Percentiles rank a stretch among this genome's conserved stretches.
phyloP scores from a whole-genome alignment of 2,113 vertebrate genomes.

The Gavia stellata region DNA sequence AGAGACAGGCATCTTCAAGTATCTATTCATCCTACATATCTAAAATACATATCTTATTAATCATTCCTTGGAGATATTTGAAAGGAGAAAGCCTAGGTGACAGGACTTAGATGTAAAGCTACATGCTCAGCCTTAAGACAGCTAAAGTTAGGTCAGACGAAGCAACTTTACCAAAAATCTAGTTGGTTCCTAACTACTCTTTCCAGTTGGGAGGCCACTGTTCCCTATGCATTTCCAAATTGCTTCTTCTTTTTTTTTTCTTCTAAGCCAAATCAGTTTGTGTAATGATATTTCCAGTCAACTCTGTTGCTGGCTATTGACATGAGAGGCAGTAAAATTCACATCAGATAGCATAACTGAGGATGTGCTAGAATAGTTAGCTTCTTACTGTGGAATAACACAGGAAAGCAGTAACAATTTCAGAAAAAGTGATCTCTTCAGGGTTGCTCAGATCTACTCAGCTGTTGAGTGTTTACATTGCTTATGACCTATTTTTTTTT shows the following conservation, averaged over 20 bases:
- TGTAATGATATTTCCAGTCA: not conserved
- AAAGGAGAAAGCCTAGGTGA: not conserved
- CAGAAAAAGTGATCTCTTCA: not conserved
- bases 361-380: not conserved
- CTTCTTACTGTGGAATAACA: not conserved
- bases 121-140: not conserved
- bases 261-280: not conserved
- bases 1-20: not conserved
- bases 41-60: not conserved
- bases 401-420: not conserved
- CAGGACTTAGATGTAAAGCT: not conserved
- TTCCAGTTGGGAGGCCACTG: not conserved
- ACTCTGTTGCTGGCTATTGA: not conserved
- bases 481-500: not conserved
- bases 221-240: not conserved
- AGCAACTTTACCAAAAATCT: not conserved
- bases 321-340: not conserved
- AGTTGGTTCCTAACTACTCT: not conserved
- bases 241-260: not conserved
- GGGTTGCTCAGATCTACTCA: not conserved
- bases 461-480: not conserved
- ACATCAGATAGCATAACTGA: not conserved
- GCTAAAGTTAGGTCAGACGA: not conserved
- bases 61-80: not conserved
- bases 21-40: not conserved